Evolutionary conservation across 2,113 vertebrate genomes (phyloP).

Genomic region (Oceanodroma tethys): DNA sequence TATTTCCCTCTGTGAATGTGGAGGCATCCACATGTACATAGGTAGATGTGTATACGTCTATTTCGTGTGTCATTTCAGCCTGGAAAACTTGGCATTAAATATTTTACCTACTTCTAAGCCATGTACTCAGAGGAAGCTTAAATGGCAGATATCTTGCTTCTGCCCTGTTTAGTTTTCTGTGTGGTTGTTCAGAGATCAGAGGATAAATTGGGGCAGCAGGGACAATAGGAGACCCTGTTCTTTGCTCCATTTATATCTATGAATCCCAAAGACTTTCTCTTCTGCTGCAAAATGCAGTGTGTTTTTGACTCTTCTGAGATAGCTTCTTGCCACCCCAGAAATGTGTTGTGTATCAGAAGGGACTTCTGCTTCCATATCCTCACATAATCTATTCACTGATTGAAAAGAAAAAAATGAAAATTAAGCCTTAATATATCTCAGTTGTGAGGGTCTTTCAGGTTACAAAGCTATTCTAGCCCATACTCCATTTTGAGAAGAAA

Average conservation of each 20-base stretch:
- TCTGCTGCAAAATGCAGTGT: background rate
- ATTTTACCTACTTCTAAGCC: background rate
- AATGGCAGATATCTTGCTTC: background rate
- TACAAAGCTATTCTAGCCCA: background rate
- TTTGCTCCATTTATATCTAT: background rate
- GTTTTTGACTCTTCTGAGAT: background rate
- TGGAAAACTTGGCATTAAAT: background rate
- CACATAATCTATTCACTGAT: background rate
- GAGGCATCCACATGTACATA: background rate
- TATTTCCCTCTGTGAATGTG: background rate
- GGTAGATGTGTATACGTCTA: background rate
- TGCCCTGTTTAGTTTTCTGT: background rate
- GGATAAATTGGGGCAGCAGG: background rate
- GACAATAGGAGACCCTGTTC: background rate
- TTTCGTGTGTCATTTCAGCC: background rate
- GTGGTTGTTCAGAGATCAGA: background rate
- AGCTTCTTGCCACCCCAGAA: background rate
- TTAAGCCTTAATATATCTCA: background rate
- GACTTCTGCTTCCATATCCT: background rate
- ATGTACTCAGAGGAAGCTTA: background rate
- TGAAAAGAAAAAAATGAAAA: background rate
- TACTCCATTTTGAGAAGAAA: background rate
- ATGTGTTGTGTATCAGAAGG: background rate
- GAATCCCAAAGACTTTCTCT: background rate
- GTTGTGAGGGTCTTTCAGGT: background rate